A percentile compares a stretch with the other conserved stretches of the same genome.
phyloP scores from a whole-genome alignment of 2,888 invertebrate species.

The Papilio gigon region DNA sequence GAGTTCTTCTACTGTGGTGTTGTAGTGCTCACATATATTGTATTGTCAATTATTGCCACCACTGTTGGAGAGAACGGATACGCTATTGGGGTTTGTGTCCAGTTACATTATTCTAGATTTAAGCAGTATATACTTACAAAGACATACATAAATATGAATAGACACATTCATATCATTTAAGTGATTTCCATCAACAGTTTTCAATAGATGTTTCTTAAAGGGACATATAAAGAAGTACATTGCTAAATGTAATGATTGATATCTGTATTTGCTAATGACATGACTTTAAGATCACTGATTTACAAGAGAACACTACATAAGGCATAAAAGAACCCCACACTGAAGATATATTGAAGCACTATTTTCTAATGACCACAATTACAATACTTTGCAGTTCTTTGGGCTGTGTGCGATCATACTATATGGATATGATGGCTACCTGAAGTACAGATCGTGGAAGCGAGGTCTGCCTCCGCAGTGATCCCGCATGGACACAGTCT shows the following conservation, averaged over 20 bases:
- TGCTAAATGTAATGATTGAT: no score
- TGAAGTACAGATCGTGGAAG: slow-evolving; percentile 88
- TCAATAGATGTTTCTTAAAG: no score
- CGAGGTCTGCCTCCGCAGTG: slow-evolving; percentile 87
- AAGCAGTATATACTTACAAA: background rate
- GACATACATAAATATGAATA: no score
- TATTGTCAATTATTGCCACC: slow-evolving; percentile 88
- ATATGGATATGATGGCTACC: slow-evolving; percentile 90
- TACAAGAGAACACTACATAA: no score
- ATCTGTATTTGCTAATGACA: no score
- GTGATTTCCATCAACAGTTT: background rate
- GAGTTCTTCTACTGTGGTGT: slow-evolving; percentile 88
- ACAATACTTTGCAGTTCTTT: slow-evolving; percentile 86
- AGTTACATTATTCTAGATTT: slow-evolving; percentile 8
- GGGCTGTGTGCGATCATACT: slow-evolving; percentile 91
- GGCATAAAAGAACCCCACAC: no score
- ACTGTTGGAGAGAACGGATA: slow-evolving; percentile 84
- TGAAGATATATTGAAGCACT: no score
- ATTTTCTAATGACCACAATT: background rate
- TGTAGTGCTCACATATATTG: slow-evolving; percentile 87
- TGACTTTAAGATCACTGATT: no score
- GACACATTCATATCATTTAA: background rate
- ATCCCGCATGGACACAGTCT: slow-evolving; percentile 37
- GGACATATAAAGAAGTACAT: no score
- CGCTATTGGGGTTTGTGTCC: slow-evolving; percentile 87